Evolutionary conservation across 2,888 invertebrate genomes (phyloP).

Genomic region (Pogonocherus hispidulus): DNA sequence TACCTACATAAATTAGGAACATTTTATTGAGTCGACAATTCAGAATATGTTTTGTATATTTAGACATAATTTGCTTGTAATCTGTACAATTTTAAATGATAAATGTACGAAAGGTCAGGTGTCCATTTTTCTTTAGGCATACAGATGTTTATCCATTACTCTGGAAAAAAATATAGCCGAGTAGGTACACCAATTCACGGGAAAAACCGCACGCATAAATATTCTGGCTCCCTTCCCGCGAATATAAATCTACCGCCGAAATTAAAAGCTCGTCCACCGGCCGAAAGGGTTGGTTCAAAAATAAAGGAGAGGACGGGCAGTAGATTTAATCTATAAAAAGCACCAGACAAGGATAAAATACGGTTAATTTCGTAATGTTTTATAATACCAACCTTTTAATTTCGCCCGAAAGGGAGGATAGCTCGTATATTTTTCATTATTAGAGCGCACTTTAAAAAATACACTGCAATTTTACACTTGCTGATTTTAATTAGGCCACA

Average conservation of each 20-base stretch:
- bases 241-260: slow-evolving; percentile 61
- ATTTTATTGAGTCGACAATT: too few species aligned
- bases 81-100: not conserved
- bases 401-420: slow-evolving; percentile 20
- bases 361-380: slow-evolving; percentile 56
- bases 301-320: slow-evolving; percentile 54
- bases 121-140: not conserved
- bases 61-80: too few species aligned
- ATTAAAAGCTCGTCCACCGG: slow-evolving; percentile 58
- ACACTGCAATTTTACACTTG: slow-evolving; percentile 28
- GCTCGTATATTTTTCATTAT: slow-evolving; percentile 27
- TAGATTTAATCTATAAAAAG: slow-evolving; percentile 51
- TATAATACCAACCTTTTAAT: slow-evolving; percentile 47
- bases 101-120: not conserved
- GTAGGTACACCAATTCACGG: slow-evolving; percentile 39
- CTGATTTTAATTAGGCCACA: slow-evolving; percentile 24
- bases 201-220: slow-evolving; percentile 56
- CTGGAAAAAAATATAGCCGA: slow-evolving; percentile 2
- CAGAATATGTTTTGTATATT: too few species aligned
- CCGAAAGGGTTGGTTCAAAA: slow-evolving; percentile 58
- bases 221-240: slow-evolving; percentile 56
- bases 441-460: slow-evolving; percentile 23
- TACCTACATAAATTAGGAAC: too few species aligned
- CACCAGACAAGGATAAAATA: slow-evolving; percentile 51
- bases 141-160: slow-evolving; percentile 1